Base-by-base conservation (phyloP, 2,797 vertebrate species). In the Nannoperca australis region DNA sequence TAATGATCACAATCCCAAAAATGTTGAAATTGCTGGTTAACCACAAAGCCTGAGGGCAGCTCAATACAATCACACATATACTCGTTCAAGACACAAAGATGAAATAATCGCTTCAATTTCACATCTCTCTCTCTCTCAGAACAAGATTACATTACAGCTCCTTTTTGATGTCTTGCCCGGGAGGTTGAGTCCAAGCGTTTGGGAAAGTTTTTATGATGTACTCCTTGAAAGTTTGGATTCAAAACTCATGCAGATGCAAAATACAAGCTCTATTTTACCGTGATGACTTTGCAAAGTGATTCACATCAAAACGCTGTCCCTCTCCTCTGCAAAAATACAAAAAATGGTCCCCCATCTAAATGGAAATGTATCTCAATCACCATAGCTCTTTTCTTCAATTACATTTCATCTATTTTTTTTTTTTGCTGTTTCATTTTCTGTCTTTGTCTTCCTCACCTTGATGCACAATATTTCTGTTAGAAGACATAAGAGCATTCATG, bases 361-460 rank as follows among this genome's bases (percentile, higher is more conserved):
- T 94, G 94, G 93, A 94, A 95, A 95, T 95, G 85, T 67, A 79
- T 87, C 88, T 89, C 90, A 90, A 88, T 90, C 87, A 90, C 76
- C 58, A 82, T 44, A 74, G 72, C 51, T 55, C 38, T 76, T 71
- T 78, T 81, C 55, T 85, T 76, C n/a, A 38, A 53, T 71, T 79
- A 63, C 73, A 47, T 67, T 85, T 78, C 59, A 77, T 86, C 70
- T 81, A 32, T 32, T 32, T 73, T 78, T 65, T 70, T 62, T 47
- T 76, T 49, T 68, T 59, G 4, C 63, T 61, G 20, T 72, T 78
- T 81, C n/a, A 62, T 65, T 73, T 86, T 49, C 56, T 38, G 18
- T 62, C 54, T 69, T 73, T 8, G 2, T 65, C 55, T 65, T 63
- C 44, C n/a, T 76, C 9, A 36, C 49, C 22, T 55, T 2, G 20